These are phyloP conservation scores for Anguilla japonica DNA, from an alignment of 2,113 vertebrate species.

Conservation along the genomic window DNA sequence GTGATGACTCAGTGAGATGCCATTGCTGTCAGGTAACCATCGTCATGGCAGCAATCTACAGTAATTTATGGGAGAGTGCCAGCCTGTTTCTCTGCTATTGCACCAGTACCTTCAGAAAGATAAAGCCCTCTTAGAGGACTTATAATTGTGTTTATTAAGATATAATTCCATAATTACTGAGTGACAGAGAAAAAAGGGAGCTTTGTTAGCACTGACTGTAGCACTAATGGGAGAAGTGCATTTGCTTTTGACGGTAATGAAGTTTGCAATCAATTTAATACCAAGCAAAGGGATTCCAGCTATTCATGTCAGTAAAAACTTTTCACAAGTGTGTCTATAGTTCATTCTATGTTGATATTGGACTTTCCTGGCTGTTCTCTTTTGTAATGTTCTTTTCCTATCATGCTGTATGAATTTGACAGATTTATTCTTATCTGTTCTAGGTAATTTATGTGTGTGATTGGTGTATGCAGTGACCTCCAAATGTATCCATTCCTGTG, in stretches of 20 bases:
- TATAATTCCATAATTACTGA: neutral
- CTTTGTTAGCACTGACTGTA: neutral
- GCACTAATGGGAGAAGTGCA: neutral
- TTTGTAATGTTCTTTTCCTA: neutral
- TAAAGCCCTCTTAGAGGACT: neutral
- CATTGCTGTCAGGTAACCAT: constrained; percentile 3
- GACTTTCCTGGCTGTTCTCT: neutral
- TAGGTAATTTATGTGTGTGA: neutral
- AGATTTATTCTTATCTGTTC: neutral
- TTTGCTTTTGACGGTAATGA: neutral
- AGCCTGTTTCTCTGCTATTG: neutral
- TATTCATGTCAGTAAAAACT: neutral
- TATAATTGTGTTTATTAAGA: neutral
- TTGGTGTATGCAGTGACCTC: neutral
- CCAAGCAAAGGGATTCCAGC: neutral
- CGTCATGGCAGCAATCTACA: neutral
- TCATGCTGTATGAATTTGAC: neutral
- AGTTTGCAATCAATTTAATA: constrained; percentile 16
- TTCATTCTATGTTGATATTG: constrained; percentile 14
- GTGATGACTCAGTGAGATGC: neutral
- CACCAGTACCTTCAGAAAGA: neutral
- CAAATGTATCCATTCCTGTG: neutral
- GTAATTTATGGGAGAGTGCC: neutral
- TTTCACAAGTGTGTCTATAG: constrained; percentile 15
- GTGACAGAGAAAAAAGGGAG: neutral